These are phyloP conservation scores for Etheostoma cragini DNA, from an alignment of 2,113 vertebrate genomes.

Conservation along the genomic window DNA sequence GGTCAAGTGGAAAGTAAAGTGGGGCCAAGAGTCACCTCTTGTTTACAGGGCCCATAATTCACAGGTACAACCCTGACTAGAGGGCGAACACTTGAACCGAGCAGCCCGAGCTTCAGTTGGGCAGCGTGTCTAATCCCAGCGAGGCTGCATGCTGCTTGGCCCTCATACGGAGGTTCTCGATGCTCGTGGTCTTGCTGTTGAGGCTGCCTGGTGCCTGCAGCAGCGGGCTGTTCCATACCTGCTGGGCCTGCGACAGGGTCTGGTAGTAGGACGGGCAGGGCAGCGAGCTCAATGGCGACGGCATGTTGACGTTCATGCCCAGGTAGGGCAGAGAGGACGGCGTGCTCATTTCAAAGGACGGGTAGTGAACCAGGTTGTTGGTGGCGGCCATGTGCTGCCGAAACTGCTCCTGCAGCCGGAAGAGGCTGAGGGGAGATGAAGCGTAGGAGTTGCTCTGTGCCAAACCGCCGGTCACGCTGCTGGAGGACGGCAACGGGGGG, in stretches of 20 bases:
- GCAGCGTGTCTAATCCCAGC: slow-evolving; percentile 93
- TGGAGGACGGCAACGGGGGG: slow-evolving; percentile 85
- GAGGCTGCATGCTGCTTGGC: slow-evolving; percentile 98
- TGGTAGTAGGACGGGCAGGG: slow-evolving; percentile 99
- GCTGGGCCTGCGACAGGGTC: slow-evolving; percentile 95
- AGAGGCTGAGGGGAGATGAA: slow-evolving; percentile 97
- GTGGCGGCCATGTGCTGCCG: slow-evolving; percentile 99
- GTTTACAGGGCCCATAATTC: background rate
- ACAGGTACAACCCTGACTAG: background rate
- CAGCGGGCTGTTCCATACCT: slow-evolving; percentile 95
- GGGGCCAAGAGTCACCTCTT: slow-evolving; percentile 21
- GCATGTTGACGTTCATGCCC: slow-evolving; percentile 96
- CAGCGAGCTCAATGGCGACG: slow-evolving; percentile 90
- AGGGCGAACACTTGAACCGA: background rate
- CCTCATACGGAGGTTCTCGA: slow-evolving; percentile 96
- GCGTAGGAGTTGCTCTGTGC: slow-evolving; percentile 95
- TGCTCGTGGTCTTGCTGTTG: slow-evolving; percentile 99
- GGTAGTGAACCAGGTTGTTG: slow-evolving; percentile 98
- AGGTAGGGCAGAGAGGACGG: slow-evolving; percentile 93
- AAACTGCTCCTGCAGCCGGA: slow-evolving; percentile 98
- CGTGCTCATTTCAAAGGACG: slow-evolving; percentile 94
- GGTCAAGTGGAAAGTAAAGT: slow-evolving; percentile 10
- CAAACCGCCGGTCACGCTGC: slow-evolving; percentile 81
- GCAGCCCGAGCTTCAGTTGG: slow-evolving; percentile 86
- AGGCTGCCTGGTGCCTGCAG: slow-evolving; percentile 89